phyloP scores from a whole-genome alignment of 2,888 invertebrate species.

The Drosophila diplacantha region DNA sequence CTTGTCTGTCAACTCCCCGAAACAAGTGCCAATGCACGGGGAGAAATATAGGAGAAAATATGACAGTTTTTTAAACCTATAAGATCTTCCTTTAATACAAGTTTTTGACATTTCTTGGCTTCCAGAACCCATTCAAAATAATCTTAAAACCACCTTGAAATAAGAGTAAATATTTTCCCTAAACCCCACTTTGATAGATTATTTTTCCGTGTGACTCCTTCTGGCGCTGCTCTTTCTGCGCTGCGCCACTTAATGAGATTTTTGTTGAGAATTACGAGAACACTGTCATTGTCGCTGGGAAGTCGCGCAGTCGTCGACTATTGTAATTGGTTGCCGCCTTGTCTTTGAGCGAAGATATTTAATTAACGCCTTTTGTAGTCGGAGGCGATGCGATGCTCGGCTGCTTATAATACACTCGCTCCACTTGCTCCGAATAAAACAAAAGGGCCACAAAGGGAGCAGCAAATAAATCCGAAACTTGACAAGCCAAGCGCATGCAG shows the following conservation, averaged over 20 bases:
- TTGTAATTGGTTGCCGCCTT: conserved; percentile 49
- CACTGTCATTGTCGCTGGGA: conserved; percentile 42
- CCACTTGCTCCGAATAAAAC: conserved; percentile 6
- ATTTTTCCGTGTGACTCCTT: neutral
- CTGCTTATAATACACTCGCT: conserved; percentile 19
- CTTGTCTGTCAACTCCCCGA: conserved; percentile 13
- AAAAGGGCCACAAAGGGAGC: conserved; percentile 22
- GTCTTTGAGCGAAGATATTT: conserved; percentile 64
- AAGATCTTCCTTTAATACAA: too few relatives aligned
- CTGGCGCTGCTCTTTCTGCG: conserved; percentile 4
- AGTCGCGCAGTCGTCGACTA: conserved; percentile 32
- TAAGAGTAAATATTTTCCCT: neutral
- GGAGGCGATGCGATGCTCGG: conserved; percentile 13
- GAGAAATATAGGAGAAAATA: neutral
- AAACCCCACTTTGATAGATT: neutral
- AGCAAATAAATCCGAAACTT: conserved; percentile 37
- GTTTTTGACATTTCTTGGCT: too few relatives aligned
- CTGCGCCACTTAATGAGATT: conserved; percentile 63
- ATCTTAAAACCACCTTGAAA: neutral
- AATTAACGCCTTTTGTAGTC: conserved; percentile 56
- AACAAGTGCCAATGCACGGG: neutral
- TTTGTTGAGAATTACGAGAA: conserved; percentile 51
- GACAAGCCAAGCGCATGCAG: conserved; percentile 35
- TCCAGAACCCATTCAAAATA: neutral
- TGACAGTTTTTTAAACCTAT: neutral